Evolutionary conservation across 2,113 vertebrate genomes (phyloP), one percentile per base, ranked within the genome.

Genomic region (Indicator maculatus): DNA sequence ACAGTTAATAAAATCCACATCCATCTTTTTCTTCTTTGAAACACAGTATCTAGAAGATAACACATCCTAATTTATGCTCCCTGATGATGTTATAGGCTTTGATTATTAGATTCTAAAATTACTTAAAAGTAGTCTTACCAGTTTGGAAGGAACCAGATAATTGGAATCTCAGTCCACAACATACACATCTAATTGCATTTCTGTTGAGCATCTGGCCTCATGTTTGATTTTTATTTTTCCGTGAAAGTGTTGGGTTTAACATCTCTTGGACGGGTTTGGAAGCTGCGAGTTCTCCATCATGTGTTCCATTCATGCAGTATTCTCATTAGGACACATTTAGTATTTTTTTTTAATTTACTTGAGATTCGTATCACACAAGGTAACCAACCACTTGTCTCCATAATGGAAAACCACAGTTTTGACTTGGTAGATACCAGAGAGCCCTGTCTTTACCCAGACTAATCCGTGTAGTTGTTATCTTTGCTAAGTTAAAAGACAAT

Each of bases 121-220:
- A 27, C 30, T 66, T 77, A 7, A 19, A 86, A 73, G 44, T 52
- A 44, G 11, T 21, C 39, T 63, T 69, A 38, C 8, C 11, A 14
- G 0, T 81, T 71, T 11, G 12, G n/a, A 63, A 84, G 44, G 36
- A 66, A 81, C 55, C 38, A 77, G 26, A 31, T 77, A 53, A 27
- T 66, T 27, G 50, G 12, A 16, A 21, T 73, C 44, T 83, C 18
- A 20, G 50, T 15, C 16, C 67, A 65, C 20, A 56, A 2, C 9
- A 4, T 73, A 4, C 10, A 38, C 16, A 11, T 83, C 26, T 76
- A 33, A 31, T 9, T 80, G 69, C 3, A 7, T 80, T 69, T 93
- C 26, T 2, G 0, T 61, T 33, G 52, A 61, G 64, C 6, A 27
- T 58, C 14, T 1, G 0, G 15, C 23, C 11, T 93, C 12, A n/a